These are phyloP conservation scores for Plebejus anna DNA, from an alignment of 2,888 invertebrate species.

Conservation along the genomic window DNA sequence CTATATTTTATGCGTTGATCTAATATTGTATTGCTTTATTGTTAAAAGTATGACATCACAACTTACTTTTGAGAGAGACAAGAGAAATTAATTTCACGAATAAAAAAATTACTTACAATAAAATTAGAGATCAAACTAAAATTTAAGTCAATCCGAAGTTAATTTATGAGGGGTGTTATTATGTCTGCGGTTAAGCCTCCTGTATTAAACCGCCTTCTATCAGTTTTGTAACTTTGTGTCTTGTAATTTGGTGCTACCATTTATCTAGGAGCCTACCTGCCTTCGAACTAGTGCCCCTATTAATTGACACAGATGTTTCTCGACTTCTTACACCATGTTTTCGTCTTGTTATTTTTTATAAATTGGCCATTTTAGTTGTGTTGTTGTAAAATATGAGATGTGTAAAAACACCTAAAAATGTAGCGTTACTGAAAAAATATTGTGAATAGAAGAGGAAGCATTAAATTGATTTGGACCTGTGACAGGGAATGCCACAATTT, in stretches of 20 bases:
- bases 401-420: background rate
- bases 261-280: constrained; percentile 44
- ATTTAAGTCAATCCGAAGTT: constrained; percentile 4
- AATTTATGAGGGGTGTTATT: constrained; percentile 5
- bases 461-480: too few relatives aligned
- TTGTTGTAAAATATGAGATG: background rate
- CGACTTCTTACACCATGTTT: background rate
- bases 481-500: too few relatives aligned
- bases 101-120: background rate
- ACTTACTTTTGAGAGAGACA: too few relatives aligned
- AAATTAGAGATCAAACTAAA: background rate
- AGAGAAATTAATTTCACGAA: background rate
- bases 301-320: constrained; percentile 29
- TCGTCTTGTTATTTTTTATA: background rate
- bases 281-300: constrained; percentile 14
- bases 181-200: constrained; percentile 53
- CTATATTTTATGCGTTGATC: too few relatives aligned
- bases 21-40: too few relatives aligned
- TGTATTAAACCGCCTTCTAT: constrained; percentile 64
- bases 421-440: background rate
- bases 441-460: too few relatives aligned
- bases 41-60: too few relatives aligned
- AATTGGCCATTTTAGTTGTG: background rate
- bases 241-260: constrained; percentile 67
- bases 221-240: constrained; percentile 53